Conservation (phyloP, 2,113 vertebrate genomes). For the Entelurus aequoreus region DNA sequence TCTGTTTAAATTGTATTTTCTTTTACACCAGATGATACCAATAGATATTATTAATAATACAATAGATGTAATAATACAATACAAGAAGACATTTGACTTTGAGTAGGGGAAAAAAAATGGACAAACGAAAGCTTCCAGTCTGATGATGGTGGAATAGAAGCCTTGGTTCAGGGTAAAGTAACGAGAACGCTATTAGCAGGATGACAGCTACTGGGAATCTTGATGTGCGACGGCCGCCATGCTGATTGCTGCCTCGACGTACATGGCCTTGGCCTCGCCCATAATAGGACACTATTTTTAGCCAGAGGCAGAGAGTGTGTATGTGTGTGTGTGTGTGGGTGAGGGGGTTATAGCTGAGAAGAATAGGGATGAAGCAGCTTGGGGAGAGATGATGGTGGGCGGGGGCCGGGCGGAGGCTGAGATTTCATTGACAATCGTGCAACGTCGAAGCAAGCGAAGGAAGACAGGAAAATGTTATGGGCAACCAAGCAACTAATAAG, state of each 20-base stretch:
- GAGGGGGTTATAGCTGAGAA: conserved; percentile 25
- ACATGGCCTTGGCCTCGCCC: conserved; percentile 58
- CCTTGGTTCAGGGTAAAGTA: conserved; percentile 37
- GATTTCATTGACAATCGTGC: conserved; percentile 66
- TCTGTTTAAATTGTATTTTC: too few species aligned
- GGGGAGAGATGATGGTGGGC: conserved; percentile 23
- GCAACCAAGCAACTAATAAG: conserved; percentile 81
- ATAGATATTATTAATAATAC: too few species aligned
- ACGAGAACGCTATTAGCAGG: conserved; percentile 60
- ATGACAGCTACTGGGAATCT: conserved; percentile 68
- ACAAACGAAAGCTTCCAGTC: conserved; percentile 24
- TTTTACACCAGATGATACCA: too few species aligned
- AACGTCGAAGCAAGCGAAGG: conserved; percentile 57
- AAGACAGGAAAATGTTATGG: conserved; percentile 73
- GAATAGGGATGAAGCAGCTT: conserved; percentile 42
- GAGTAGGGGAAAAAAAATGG: too few species aligned
- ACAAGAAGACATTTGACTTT: too few species aligned
- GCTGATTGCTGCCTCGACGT: conserved; percentile 70
- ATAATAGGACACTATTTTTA: conserved; percentile 75
- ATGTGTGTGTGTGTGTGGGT: not conserved
- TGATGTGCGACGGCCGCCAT: conserved; percentile 61
- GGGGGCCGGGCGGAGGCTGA: conserved; percentile 14
- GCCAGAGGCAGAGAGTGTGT: conserved; percentile 30
- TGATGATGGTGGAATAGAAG: conserved; percentile 36
- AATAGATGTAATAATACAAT: too few species aligned